Base-by-base conservation (phyloP, 1,140 invertebrate species). In the Lasaia peninsularis region DNA sequence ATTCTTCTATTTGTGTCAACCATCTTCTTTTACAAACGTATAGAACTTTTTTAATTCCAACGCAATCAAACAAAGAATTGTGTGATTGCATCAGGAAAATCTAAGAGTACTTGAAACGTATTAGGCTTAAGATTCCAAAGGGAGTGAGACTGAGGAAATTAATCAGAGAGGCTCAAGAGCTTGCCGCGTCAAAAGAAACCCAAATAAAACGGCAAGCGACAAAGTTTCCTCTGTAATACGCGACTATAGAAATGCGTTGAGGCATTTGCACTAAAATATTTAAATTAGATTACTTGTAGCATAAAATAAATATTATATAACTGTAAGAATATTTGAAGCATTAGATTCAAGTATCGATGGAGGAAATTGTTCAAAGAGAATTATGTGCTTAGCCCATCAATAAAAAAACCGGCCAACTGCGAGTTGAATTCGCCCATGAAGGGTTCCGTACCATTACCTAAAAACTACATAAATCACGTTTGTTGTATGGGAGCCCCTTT, bases 141-240 rank as follows among this genome's bases (percentile, higher is more conserved):
- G 62, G 50, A 53, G 50, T 48, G 69, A 61, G 58, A 63, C 8
- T 58, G 60, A 53, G 52, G 65, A 77, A 85, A 87, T 87, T 87
- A 86, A 87, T 87, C 84, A 86, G 82, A 66, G 64, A 57, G 80
- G 83, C 81, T 86, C 77, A 85, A 80, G 79, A 71, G 80, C 75
- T 80, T 65, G 52, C 52, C 76, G 82, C 84, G 84, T 87, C 84
- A 87, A 87, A 87, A 87, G 84, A 87, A 87, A 87, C 80, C 66
- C 81, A 78, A 88, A 88, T 86, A 88, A 88, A 88, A 88, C 80
- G 78, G 82, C 82, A 86, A 86, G 80, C 84, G 82, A 86, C 84
- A 87, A 87, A 87, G 84, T 87, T 87, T 82, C 65, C 63, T 54
- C 57, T 60, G 62, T 33, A 24, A 55, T 12, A 44, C 56, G 57